phyloP scores from a whole-genome alignment of 2,113 vertebrate species.

The Lycaon pictus region DNA sequence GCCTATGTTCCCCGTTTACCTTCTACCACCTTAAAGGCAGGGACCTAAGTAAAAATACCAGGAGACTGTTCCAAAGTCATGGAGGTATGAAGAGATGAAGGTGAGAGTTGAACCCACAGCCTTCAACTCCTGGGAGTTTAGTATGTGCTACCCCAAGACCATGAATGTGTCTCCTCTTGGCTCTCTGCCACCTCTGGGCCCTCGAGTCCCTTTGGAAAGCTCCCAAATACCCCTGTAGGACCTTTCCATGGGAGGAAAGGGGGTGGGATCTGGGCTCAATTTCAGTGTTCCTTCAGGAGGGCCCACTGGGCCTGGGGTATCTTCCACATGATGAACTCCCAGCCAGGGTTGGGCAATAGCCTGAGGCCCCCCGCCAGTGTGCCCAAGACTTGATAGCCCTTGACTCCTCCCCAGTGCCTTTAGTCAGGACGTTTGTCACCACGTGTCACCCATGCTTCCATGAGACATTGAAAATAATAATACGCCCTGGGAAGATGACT shows the following conservation, averaged over 20 bases:
- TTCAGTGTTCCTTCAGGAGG: too few species aligned
- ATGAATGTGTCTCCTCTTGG: accelerated
- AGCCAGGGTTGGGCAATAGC: background rate
- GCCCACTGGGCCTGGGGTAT: accelerated
- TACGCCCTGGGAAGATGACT: background rate
- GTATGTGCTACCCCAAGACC: accelerated
- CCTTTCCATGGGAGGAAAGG: background rate
- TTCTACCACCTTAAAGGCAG: background rate
- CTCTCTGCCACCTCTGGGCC: accelerated
- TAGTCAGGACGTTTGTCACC: constrained; percentile 53
- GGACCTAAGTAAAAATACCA: too few species aligned
- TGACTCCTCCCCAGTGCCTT: background rate
- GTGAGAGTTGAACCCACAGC: background rate
- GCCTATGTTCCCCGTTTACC: background rate
- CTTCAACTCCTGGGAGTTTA: background rate
- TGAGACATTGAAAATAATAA: background rate
- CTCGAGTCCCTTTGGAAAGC: accelerated
- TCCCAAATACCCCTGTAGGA: accelerated
- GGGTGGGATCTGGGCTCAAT: background rate
- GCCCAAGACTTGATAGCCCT: background rate
- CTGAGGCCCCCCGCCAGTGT: background rate
- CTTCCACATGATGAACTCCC: background rate
- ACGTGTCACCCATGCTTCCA: background rate
- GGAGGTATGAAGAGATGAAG: background rate
- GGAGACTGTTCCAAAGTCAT: background rate